Base-by-base conservation (phyloP, 2,888 invertebrate species). In the Suillia variegata region DNA sequence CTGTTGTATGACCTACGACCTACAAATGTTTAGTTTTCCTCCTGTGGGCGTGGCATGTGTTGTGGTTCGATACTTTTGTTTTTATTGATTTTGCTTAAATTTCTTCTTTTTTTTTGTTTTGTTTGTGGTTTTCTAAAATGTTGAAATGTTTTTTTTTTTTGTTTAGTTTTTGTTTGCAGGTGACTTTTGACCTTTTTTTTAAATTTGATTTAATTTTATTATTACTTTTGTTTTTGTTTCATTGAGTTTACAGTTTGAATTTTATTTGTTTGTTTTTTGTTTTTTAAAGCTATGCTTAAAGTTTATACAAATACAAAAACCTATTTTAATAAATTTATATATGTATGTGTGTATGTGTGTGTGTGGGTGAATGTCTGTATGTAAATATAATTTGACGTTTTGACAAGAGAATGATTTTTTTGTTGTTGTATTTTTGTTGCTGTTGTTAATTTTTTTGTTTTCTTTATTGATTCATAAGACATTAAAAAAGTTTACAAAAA, bases 291-390 rank as follows among this genome's bases (percentile, higher is more conserved):
- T 52, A 57, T 45, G 42, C 52, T 52, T 57, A 52, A 31, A 47
- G 18, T 57, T 57, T 57, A 57, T 57, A 57, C 47, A 51, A 57
- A 57, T 57, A 57, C 57, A 57, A 57, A 57, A 57, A 45, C 47
- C 42, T 56, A 56, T 50, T n/a, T n/a, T 4, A 17, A 56, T 56
- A 34, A 56, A 56, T 52, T n/a, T n/a, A n/a, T n/a, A n/a, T n/a
- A n/a, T n/a, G n/a, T n/a, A n/a, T n/a, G n/a, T n/a, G n/a, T n/a
- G n/a, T n/a, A n/a, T n/a, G n/a, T n/a, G n/a, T n/a, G n/a, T n/a
- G n/a, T n/a, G n/a, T n/a, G n/a, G n/a, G n/a, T n/a, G n/a, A n/a
- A n/a, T n/a, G n/a, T n/a, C n/a, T n/a, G n/a, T n/a, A 31, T 3
- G 13, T 24, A 51, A 17, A 31, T 17, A 31, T 52, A 52, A 52